These are phyloP conservation scores for Drosophila pseudotakahashii DNA, from an alignment of 2,888 invertebrate species.

Conservation along the genomic window DNA sequence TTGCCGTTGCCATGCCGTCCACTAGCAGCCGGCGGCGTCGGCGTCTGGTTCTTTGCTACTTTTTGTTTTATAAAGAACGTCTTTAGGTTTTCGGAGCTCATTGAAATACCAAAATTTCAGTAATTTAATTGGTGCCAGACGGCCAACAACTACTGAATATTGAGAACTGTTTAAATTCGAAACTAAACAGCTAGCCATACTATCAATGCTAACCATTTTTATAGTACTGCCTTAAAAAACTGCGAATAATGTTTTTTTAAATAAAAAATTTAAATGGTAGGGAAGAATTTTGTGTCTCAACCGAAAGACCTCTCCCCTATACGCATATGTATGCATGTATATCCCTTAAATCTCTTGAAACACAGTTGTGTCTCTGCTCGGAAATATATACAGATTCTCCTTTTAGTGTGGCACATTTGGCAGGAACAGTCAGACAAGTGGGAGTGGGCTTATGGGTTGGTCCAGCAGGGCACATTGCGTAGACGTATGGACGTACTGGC, in stretches of 20 bases:
- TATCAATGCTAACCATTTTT: too few relatives aligned
- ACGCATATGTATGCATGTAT: neutral
- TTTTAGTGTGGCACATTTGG: neutral
- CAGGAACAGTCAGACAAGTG: neutral
- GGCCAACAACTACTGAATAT: neutral
- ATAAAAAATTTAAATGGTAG: too few relatives aligned
- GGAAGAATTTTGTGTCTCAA: too few relatives aligned
- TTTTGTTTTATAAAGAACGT: conserved; percentile 39
- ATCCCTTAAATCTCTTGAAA: neutral
- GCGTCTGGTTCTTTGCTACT: conserved; percentile 33
- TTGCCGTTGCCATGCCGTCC: conserved; percentile 42
- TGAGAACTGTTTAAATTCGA: neutral
- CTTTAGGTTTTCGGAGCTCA: conserved; percentile 60
- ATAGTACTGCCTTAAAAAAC: too few relatives aligned
- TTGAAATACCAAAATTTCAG: conserved; percentile 69
- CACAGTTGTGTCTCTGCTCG: neutral
- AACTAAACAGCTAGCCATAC: too few relatives aligned
- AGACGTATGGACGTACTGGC: conserved; percentile 62
- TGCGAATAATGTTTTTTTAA: too few relatives aligned
- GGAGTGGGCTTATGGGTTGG: neutral
- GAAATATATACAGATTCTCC: neutral
- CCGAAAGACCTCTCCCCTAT: neutral
- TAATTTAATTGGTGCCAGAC: conserved; percentile 59
- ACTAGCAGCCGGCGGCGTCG: conserved; percentile 36
- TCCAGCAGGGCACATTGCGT: conserved; percentile 43